A percentile compares a stretch with the other conserved stretches of the same genome.
Evolutionary conservation across 2,113 vertebrate genomes (phyloP).

Genomic region (Climacteris rufus): DNA sequence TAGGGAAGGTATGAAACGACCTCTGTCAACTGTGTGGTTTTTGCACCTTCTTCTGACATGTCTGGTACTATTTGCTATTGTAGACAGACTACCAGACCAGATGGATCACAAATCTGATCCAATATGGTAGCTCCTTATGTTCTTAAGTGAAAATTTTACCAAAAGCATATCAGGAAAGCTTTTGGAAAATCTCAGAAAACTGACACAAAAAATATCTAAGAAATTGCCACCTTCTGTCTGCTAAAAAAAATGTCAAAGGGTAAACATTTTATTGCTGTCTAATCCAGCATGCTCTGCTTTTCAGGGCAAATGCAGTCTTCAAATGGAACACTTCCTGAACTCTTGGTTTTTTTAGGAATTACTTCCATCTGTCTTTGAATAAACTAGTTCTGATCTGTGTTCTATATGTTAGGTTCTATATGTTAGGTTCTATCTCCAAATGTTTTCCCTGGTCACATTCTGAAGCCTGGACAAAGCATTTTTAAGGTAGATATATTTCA

Average conservation of each 20-base stretch:
- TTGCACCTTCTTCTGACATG: conserved; percentile 39
- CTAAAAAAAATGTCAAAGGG: conserved; percentile 21
- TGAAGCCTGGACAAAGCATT: neutral
- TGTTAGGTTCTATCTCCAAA: neutral
- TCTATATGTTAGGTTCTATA: neutral
- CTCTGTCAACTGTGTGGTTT: conserved; percentile 31
- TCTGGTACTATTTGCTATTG: conserved; percentile 14
- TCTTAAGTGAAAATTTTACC: conserved; percentile 28
- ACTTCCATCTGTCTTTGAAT: conserved; percentile 36
- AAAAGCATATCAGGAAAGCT: conserved; percentile 19
- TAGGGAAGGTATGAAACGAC: neutral
- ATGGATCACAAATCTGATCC: conserved; percentile 54
- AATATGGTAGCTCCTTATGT: conserved; percentile 61
- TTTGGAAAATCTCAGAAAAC: conserved; percentile 38
- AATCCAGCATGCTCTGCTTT: conserved; percentile 15
- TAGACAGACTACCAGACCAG: conserved; percentile 49
- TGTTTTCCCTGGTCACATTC: neutral
- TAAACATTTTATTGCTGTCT: conserved; percentile 13
- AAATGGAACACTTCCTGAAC: conserved; percentile 4
- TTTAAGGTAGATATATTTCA: neutral
- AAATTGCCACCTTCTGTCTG: conserved; percentile 53
- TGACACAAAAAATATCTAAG: conserved; percentile 21
- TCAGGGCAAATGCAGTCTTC: neutral
- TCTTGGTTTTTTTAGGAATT: neutral
- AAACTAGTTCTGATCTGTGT: neutral